Base-by-base conservation (phyloP, 2,888 invertebrate species). In the Leptinotarsa rubiginosa region DNA sequence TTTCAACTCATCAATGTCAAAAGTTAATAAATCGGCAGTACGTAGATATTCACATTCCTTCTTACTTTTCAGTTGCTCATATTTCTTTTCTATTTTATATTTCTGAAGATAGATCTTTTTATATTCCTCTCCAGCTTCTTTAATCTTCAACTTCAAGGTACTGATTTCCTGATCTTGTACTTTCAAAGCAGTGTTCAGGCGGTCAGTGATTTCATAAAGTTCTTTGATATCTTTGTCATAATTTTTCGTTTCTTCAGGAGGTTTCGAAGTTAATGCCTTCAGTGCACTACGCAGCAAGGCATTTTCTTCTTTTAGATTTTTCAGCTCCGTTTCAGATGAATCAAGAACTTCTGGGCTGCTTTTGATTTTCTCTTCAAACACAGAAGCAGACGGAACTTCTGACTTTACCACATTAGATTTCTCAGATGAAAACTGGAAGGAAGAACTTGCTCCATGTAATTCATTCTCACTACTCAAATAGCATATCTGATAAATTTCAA, bases 401-500 rank as follows among this genome's bases (percentile, higher is more conserved):
- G 68, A 76, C 13, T 69, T 73, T 52, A 56, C 65, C 59, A 15
- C 5, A 16, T 13, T n/a, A 16, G n/a, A n/a, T 64, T 77, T 67
- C 65, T 76, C 73, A 69, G 72, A 65, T 62, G 71, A 65, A 62
- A 87, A 86, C 72, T 86, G 86, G 74, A 87, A 86, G 4, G 86
- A 84, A 25, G 83, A 81, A 75, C 87, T 87, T 7, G 85, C 87
- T 22, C 86, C 87, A 68, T 85, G 83, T 52, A 87, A 81, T 65
- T 84, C 84, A 77, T 86, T 86, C 65, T 86, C 85, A 16, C 83
- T 83, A 72, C 84, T 85, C 70, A 87, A 84, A 75, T 87, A 87
- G 77, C 87, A 87, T 68, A 87, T 82, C 75, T 87, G 87, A 75
- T 85, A 87, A 69, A 86, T 81, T 50, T 84, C 83, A n/a, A 78